Percentiles rank a stretch among this genome's conserved stretches.
Conservation (phyloP, 2,113 vertebrate species). For the Odontesthes bonariensis region DNA sequence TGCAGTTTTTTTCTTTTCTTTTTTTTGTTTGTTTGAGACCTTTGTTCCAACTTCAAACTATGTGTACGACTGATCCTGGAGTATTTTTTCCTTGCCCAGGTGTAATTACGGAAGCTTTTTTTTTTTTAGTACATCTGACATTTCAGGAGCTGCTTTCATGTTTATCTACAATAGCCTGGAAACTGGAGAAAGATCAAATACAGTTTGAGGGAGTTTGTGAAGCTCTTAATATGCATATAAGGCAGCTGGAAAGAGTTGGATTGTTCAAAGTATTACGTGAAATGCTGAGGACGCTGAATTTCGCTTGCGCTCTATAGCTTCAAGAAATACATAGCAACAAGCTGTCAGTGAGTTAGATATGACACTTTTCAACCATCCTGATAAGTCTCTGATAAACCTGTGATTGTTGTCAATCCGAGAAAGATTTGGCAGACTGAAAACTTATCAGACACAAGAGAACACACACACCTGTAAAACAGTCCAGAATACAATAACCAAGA, state of each 20-base stretch:
- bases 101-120: conserved; percentile 8
- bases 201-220: neutral
- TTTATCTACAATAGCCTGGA: neutral
- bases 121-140: neutral
- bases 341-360: too few species aligned
- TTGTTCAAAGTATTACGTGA: neutral
- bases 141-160: conserved; percentile 1
- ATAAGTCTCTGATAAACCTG: neutral
- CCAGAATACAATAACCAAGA: neutral
- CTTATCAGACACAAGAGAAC: neutral
- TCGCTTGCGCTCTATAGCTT: too few species aligned
- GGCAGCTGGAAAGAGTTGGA: neutral
- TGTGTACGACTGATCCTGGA: neutral
- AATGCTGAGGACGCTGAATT: too few species aligned
- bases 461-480: conserved; percentile 1
- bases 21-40: neutral
- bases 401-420: neutral
- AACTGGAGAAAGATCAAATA: conserved; percentile 8
- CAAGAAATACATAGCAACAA: too few species aligned
- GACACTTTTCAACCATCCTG: too few species aligned
- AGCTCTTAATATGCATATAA: neutral
- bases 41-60: neutral
- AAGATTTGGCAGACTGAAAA: neutral
- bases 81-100: neutral
- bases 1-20: too few species aligned